These are phyloP conservation scores for Platyrinchus mystaceus DNA, from an alignment of 2,797 vertebrate genomes.

Conservation along the genomic window DNA sequence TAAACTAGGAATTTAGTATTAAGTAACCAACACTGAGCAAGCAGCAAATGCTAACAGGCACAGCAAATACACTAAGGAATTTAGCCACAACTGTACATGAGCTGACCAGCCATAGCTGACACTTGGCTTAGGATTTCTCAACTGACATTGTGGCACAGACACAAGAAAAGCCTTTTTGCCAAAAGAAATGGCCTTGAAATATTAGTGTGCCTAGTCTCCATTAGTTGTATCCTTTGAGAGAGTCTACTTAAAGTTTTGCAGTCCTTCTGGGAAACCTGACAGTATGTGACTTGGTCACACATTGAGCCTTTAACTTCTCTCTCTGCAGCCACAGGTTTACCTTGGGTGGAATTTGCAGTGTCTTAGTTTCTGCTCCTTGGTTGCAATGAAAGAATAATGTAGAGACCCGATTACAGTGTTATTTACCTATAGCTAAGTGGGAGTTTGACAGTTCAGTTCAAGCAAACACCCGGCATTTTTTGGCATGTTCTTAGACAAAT, in stretches of 20 bases:
- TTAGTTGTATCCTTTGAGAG: neutral
- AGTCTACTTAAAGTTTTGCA: neutral
- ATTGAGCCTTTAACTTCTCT: neutral
- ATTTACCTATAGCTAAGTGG: neutral
- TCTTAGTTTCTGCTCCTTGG: neutral
- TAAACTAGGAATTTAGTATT: neutral
- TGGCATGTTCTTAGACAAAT: neutral
- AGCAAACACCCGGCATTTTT: neutral
- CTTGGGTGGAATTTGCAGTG: neutral
- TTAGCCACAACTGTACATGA: neutral
- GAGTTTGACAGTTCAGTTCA: neutral
- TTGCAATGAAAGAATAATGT: neutral
- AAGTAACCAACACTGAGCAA: neutral
- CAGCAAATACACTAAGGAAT: neutral
- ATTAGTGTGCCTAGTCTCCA: neutral
- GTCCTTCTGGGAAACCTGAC: neutral
- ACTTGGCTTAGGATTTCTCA: neutral
- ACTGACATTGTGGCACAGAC: fast-evolving
- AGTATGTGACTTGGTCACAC: neutral
- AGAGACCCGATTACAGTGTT: neutral
- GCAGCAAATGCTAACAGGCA: neutral
- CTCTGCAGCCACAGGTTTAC: neutral
- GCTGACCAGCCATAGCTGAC: neutral
- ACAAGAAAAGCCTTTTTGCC: neutral
- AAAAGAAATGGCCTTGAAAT: neutral